These are phyloP conservation scores for Sipha flava DNA, from an alignment of 1,140 invertebrate genomes.

Conservation along the genomic window DNA sequence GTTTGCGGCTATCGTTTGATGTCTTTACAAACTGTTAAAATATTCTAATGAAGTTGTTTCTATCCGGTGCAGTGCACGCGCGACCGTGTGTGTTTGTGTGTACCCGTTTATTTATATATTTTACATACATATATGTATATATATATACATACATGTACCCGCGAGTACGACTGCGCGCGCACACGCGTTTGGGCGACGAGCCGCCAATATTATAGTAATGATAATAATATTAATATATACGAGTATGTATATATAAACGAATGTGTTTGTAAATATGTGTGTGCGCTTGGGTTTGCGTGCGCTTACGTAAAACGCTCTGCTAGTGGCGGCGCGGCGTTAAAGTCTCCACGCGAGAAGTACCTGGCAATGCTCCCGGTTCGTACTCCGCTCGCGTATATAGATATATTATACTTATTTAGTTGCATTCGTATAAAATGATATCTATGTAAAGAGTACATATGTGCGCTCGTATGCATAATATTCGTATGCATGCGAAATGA, in stretches of 20 bases:
- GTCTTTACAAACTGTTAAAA: constrained; percentile 31
- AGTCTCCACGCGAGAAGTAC: neutral
- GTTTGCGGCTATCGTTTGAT: constrained; percentile 32
- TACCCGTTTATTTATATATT: no score
- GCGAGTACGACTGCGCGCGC: neutral
- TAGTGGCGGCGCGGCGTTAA: neutral
- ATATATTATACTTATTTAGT: no score
- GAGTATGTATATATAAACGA: neutral
- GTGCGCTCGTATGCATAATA: neutral
- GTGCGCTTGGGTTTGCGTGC: no score
- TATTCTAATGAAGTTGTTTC: constrained; percentile 33
- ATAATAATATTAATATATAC: neutral
- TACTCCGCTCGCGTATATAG: no score
- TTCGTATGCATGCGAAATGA: neutral
- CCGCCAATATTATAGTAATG: neutral
- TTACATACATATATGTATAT: no score
- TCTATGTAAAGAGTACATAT: neutral
- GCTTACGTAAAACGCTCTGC: neutral
- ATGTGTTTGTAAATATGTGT: no score
- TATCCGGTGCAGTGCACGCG: neutral
- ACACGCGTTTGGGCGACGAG: neutral
- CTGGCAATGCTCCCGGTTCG: neutral
- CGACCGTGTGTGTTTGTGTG: neutral
- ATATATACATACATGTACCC: no score
- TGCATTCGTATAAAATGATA: neutral